Base-by-base conservation (phyloP, 2,888 invertebrate genomes). In the Sinelater perroti region DNA sequence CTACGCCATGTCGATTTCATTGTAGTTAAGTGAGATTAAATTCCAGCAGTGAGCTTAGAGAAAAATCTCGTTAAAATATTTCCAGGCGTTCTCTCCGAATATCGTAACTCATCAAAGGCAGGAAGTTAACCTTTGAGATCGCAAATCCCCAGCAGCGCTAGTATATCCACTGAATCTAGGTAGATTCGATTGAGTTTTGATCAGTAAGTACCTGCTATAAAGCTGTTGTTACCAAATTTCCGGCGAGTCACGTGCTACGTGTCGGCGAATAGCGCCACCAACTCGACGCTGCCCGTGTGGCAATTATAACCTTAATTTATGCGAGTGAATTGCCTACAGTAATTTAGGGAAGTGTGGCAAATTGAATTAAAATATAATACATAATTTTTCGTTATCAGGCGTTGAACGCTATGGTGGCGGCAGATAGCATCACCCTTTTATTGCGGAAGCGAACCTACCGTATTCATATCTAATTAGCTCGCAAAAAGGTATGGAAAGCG, bases 401-500 rank as follows among this genome's bases (percentile, higher is more conserved):
- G 55, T 40, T 55, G 55, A 55, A 47, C 30, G 40, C 47, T 47
- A 38, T 55, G 31, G 35, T 31, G 28, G 21, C 35, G 13, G 24
- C 30, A 13, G 28, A 38, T 55, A 47, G 24, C 47, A 55, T 47
- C 46, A 46, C 38, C 47, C 38, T 47, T 47, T 55, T 55, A 55
- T 55, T 47, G 40, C 47, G 24, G 55, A 24, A 55, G 38, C 40
- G 47, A 33, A 56, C 51, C 51, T 50, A 33, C 44, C 51, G 51
- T 54, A 57, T 52, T 58, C 47, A 54, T 45, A 60, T 60, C 54
- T 63, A 63, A 63, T 61, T 64, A 57, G 52, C 45, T 53, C 44
- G 46, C 45, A 64, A 61, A 64, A 60, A 52, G n/a, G 56, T 61
- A 57, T 54, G 54, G 59, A 63, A 63, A 61, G 61, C 59, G 60